A percentile compares a stretch with the other conserved stretches of the same genome.
Evolutionary conservation across 2,797 vertebrate species (phyloP).

Genomic region (Podargus strigoides): DNA sequence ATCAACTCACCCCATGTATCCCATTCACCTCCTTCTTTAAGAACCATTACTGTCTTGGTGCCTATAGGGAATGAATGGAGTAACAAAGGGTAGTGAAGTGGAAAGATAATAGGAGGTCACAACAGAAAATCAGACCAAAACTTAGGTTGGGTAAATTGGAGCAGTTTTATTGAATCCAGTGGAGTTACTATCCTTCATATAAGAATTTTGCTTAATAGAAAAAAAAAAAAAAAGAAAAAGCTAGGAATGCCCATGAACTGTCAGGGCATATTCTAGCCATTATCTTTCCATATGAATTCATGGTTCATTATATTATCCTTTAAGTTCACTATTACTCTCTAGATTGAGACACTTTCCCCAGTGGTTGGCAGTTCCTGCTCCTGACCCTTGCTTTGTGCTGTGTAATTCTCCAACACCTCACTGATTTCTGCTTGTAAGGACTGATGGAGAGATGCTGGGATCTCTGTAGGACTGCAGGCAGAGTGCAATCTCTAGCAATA

Average conservation of each 20-base stretch:
- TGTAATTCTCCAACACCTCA: background rate
- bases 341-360: background rate
- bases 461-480: background rate
- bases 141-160: background rate
- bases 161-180: background rate
- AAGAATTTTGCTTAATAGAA: background rate
- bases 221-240: background rate
- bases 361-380: background rate
- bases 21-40: background rate
- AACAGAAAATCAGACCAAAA: background rate
- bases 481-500: background rate
- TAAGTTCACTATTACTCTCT: background rate
- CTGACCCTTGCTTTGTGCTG: background rate
- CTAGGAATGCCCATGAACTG: background rate
- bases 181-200: background rate
- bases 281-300: background rate
- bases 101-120: background rate
- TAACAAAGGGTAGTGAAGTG: conserved; percentile 7
- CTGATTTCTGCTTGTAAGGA: background rate
- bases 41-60: background rate
- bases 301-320: background rate
- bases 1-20: background rate
- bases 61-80: background rate
- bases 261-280: background rate
- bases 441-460: background rate